These are phyloP conservation scores for Arenicola marina DNA, from an alignment of 2,888 invertebrate species.

Conservation along the genomic window DNA sequence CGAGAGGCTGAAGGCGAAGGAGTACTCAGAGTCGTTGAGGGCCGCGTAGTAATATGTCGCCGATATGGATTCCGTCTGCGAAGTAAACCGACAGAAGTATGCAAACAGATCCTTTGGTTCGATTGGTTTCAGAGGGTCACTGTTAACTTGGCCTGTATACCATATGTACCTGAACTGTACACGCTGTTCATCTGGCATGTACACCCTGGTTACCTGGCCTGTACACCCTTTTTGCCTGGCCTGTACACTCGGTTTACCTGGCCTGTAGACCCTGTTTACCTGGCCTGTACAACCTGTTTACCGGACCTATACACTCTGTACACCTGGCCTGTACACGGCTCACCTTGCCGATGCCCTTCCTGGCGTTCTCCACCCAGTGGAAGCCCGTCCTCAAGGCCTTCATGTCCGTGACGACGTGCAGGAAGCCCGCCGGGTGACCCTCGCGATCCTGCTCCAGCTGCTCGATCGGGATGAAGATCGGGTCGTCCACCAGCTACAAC, in stretches of 20 bases:
- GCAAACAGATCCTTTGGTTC: too few relatives aligned
- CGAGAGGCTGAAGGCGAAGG: slow-evolving; percentile 60
- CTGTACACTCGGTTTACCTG: too few relatives aligned
- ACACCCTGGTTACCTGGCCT: too few relatives aligned
- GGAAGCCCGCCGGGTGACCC: slow-evolving; percentile 56
- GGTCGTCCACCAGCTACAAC: slow-evolving; percentile 59
- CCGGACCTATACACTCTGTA: too few relatives aligned
- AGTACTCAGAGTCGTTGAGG: slow-evolving; percentile 58
- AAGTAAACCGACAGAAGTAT: slow-evolving; percentile 1
- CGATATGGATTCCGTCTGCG: slow-evolving; percentile 31
- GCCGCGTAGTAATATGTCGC: slow-evolving; percentile 60
- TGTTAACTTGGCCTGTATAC: too few relatives aligned
- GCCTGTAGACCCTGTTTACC: too few relatives aligned
- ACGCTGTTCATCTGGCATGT: too few relatives aligned
- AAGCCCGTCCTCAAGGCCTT: slow-evolving; percentile 47
- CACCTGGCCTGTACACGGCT: too few relatives aligned
- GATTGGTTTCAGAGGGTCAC: too few relatives aligned
- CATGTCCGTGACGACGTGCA: slow-evolving; percentile 53
- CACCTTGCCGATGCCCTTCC: slow-evolving; percentile 42
- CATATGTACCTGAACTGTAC: too few relatives aligned
- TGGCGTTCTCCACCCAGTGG: slow-evolving; percentile 41
- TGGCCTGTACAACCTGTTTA: too few relatives aligned
- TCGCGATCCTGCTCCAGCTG: slow-evolving; percentile 57
- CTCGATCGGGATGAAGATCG: slow-evolving; percentile 60
- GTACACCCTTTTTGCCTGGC: too few relatives aligned